Base-by-base conservation (phyloP, 2,888 invertebrate species). In the Acronicta alni region DNA sequence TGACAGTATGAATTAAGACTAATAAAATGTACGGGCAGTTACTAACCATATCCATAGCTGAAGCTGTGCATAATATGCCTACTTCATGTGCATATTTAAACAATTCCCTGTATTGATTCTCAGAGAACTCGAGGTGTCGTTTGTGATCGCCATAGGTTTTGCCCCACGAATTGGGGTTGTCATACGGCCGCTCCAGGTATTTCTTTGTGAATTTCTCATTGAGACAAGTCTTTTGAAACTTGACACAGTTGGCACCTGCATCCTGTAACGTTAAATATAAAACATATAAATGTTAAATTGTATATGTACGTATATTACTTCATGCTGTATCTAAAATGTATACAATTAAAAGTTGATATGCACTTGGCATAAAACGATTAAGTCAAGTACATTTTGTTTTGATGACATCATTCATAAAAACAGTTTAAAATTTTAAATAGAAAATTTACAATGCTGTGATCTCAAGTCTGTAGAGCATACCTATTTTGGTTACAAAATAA, bases 141-240 rank as follows among this genome's bases (percentile, higher is more conserved):
- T 97, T 97, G 82, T 98, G 98, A 39, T 97, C 96, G 0, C 97
- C 97, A 81, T 98, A 98, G 0, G 97, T 97, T 69, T 89, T 86
- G 1, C 97, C 97, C 96, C 97, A 98, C 0, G 97, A 96, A 87
- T 97, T 95, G 7, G 89, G 82, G 59, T 94, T 95, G 26, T 88
- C 81, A 82, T 98, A 98, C 0, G 95, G 94, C 41, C 95, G 91
- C 47, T 94, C 87, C 58, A 97, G 86, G 35, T 97, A 97, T 67
- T 92, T 89, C 80, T 94, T 89, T 45, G 96, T 97, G 82, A 97
- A 98, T 88, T 97, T 97, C 77, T 96, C 95, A 32, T 88, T 79
- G 35, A 97, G 89, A 84, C 96, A 95, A 1, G 97, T 96, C 88
- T 97, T 98, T 94, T 98, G 98, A 84, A 98, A 97, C 89, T 98